These are phyloP conservation scores for Equus quagga DNA, from an alignment of 2,113 vertebrate species.

Conservation along the genomic window DNA sequence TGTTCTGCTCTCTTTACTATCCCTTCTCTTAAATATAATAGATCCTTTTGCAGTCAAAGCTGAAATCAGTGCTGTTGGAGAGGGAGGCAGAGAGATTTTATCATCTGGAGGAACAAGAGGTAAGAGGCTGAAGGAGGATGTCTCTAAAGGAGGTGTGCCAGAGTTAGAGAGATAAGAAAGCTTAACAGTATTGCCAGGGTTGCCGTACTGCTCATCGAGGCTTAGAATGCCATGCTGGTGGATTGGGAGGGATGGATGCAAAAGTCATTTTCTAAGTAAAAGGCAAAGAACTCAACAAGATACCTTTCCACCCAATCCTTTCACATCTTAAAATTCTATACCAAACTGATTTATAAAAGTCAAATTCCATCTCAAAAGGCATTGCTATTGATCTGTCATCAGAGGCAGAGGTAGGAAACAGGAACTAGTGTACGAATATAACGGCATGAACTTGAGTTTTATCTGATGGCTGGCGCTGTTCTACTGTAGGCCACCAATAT, in stretches of 20 bases:
- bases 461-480: background rate
- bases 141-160: conserved; percentile 62
- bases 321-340: background rate
- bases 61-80: conserved; percentile 61
- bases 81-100: conserved; percentile 53
- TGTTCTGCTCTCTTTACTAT: background rate
- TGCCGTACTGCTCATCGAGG: background rate
- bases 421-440: background rate
- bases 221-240: background rate
- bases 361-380: conserved; percentile 39
- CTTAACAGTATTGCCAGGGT: background rate
- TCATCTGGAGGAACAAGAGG: conserved; percentile 64
- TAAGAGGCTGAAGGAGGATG: conserved; percentile 69
- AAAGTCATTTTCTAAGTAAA: background rate
- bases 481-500: too few relatives aligned
- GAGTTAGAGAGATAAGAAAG: conserved; percentile 31
- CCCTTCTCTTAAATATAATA: background rate
- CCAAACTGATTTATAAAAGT: conserved; percentile 22
- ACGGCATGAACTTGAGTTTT: background rate
- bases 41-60: conserved; percentile 62
- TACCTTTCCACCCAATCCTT: background rate
- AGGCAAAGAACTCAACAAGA: background rate
- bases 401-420: background rate
- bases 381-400: background rate
- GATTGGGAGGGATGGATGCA: background rate